Conservation (phyloP, 2,888 invertebrate species). For the Cheilosia soror region DNA sequence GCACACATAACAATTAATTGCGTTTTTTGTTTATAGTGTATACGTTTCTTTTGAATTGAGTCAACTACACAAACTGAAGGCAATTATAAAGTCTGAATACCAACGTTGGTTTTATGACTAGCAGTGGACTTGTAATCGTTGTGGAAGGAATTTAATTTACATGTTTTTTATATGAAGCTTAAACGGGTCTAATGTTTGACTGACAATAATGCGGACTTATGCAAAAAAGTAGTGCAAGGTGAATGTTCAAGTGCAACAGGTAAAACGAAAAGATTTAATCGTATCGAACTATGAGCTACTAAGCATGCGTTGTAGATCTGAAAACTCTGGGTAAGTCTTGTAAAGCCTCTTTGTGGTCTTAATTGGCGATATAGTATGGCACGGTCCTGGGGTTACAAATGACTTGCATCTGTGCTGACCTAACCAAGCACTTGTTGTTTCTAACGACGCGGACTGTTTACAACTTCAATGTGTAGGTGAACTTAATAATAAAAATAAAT, state of each 20-base stretch:
- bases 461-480: too few species aligned
- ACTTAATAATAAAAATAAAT: too few species aligned
- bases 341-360: neutral
- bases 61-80: slow-evolving; percentile 20
- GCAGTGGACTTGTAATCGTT: slow-evolving; percentile 30
- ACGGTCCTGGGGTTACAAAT: neutral
- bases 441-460: too few species aligned
- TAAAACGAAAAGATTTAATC: neutral
- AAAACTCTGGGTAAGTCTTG: too few species aligned
- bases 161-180: slow-evolving; percentile 19
- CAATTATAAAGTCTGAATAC: slow-evolving; percentile 35
- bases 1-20: slow-evolving; percentile 57
- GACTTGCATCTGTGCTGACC: too few species aligned
- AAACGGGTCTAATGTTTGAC: slow-evolving; percentile 20
- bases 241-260: slow-evolving; percentile 42
- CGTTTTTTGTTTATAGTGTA: slow-evolving; percentile 18
- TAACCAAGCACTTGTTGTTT: too few species aligned
- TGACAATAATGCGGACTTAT: slow-evolving; percentile 24
- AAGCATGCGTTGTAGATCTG: too few species aligned
- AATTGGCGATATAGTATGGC: neutral
- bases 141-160: slow-evolving; percentile 40
- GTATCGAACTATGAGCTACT: neutral
- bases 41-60: slow-evolving; percentile 54
- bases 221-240: slow-evolving; percentile 60
- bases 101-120: slow-evolving; percentile 21